Evolutionary conservation across 2,888 invertebrate genomes (phyloP), one percentile per base, ranked within the genome.

Genomic region (Seira ritae): DNA sequence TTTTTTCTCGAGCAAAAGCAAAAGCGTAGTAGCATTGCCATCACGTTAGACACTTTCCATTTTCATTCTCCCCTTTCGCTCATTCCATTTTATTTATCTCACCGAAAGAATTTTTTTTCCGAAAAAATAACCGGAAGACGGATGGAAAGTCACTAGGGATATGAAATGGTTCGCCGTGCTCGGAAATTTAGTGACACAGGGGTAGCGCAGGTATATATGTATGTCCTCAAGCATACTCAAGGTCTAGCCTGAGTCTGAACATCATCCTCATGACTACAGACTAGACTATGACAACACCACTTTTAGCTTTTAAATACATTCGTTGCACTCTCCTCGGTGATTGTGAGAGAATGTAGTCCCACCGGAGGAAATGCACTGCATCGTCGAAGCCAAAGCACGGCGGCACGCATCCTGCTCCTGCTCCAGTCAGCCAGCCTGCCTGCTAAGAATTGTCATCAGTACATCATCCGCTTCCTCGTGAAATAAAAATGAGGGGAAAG

Each of bases 111-210:
- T 31, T 31, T 31, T 31, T 31, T 31, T 31, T 62, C 62, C 12
- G 15, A 62, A 20, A 55, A 17, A 20, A 20, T 2, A 19, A 50
- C 22, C 62, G 22, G 62, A 62, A 62, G 22, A 62, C 19, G 62
- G 10, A 62, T 62, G 19, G 62, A 20, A 62, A 62, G 62, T 62
- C 62, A 62, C 20, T 20, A 20, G 62, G 62, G 62, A 62, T 62
- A 20, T 20, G 62, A 62, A 31, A 62, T 4, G 20, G 62, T 22
- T 62, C 15, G 62, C 22, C n/a, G 19, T 22, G 3, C 50, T 50
- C 50, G 3, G 8, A 31, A 31, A 62, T 20, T 4, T 3, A 62
- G 62, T 20, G 62, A 62, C 62, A 62, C 62, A 62, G 20, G 17
- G 2, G 17, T 50, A 42, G 42, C 42, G 42, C 12, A 42, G 31